A percentile compares a stretch with the other conserved stretches of the same genome.
Evolutionary conservation across 2,888 invertebrate species (phyloP).

Genomic region (Erebia aethiops): DNA sequence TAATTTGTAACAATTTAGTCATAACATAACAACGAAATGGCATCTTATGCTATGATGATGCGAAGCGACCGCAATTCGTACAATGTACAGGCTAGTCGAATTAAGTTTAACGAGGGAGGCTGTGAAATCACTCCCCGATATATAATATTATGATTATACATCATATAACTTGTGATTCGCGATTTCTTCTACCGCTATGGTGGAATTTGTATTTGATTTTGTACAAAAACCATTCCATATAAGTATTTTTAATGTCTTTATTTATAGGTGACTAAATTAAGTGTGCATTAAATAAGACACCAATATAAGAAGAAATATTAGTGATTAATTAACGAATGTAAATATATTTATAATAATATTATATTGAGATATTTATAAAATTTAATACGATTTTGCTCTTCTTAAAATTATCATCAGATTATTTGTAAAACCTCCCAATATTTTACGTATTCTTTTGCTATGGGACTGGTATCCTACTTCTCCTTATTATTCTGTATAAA

Average conservation of each 20-base stretch:
- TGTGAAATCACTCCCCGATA: conserved; percentile 44
- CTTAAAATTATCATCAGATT: conserved; percentile 72
- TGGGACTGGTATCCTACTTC: conserved; percentile 40
- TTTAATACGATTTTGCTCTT: conserved; percentile 81
- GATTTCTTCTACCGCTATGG: conserved; percentile 69
- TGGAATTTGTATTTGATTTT: conserved; percentile 77
- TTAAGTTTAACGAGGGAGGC: conserved; percentile 49
- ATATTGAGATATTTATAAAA: conserved; percentile 82
- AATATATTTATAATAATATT: conserved; percentile 83
- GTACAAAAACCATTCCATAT: conserved; percentile 83
- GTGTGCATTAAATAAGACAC: conserved; percentile 81
- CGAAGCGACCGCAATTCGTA: conserved; percentile 53
- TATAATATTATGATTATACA: conserved; percentile 48
- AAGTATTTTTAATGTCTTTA: conserved; percentile 75
- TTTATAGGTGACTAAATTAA: conserved; percentile 71
- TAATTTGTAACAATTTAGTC: conserved; percentile 14
- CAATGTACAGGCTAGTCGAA: conserved; percentile 79
- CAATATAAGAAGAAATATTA: conserved; percentile 78
- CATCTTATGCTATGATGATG: conserved; percentile 43
- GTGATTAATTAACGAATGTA: conserved; percentile 75
- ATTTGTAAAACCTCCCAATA: conserved; percentile 61
- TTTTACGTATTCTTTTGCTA: conserved; percentile 49
- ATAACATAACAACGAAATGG: conserved; percentile 32
- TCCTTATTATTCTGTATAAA: conserved; percentile 49
- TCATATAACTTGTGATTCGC: conserved; percentile 72